phyloP scores from a whole-genome alignment of 2,797 vertebrate genomes.

The Megalops cyprinoides region DNA sequence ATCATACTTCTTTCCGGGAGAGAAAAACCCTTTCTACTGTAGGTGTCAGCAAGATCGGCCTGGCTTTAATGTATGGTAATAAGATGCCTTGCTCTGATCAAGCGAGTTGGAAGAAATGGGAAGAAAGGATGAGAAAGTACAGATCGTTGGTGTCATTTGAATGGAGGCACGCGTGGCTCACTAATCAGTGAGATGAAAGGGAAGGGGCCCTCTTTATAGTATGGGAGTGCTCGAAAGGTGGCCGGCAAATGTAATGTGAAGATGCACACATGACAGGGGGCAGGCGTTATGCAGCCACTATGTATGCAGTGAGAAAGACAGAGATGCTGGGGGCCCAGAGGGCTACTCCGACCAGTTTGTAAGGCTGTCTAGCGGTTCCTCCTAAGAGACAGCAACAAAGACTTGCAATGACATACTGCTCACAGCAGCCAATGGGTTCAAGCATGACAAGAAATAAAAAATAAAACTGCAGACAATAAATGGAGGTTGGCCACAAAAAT shows the following conservation, averaged over 20 bases:
- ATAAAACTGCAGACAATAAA: too few relatives aligned
- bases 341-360: neutral
- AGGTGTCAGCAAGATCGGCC: neutral
- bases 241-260: neutral
- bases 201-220: neutral
- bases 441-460: neutral
- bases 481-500: too few relatives aligned
- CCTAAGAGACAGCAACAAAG: neutral
- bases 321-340: neutral
- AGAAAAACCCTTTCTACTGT: constrained; percentile 55
- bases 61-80: constrained; percentile 11
- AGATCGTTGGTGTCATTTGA: neutral
- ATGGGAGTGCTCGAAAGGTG: constrained; percentile 1
- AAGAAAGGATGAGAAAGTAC: constrained; percentile 7
- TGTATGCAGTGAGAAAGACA: neutral
- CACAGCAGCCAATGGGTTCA: neutral
- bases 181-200: neutral
- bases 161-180: neutral
- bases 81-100: neutral
- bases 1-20: constrained; percentile 60
- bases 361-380: neutral
- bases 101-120: neutral
- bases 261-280: neutral
- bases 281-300: neutral
- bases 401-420: neutral